These are phyloP conservation scores for Lasioglossum oenotherae DNA, from an alignment of 2,888 invertebrate species.

Conservation along the genomic window DNA sequence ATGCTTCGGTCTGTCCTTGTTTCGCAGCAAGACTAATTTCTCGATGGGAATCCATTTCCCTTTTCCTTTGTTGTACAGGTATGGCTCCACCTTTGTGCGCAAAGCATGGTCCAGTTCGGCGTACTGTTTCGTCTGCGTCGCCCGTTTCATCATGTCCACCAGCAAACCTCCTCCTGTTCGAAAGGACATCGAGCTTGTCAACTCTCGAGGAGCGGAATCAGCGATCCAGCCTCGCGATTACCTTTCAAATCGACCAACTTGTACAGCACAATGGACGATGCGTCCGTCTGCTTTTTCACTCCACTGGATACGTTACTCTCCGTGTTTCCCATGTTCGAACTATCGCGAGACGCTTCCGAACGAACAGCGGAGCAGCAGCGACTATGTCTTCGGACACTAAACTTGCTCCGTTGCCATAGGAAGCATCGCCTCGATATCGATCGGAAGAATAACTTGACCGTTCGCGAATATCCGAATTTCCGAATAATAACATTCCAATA, in stretches of 20 bases:
- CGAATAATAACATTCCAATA: no score
- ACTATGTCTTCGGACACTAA: background rate
- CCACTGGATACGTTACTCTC: slow-evolving; percentile 96
- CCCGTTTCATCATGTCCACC: slow-evolving; percentile 96
- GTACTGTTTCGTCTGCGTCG: slow-evolving; percentile 94
- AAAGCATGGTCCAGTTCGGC: slow-evolving; percentile 97
- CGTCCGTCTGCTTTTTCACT: slow-evolving; percentile 97
- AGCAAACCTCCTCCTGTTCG: slow-evolving; percentile 93
- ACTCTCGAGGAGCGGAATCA: background rate
- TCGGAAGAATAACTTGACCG: slow-evolving; percentile 33
- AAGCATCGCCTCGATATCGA: slow-evolving; percentile 54
- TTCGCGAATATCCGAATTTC: background rate
- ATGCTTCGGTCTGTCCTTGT: slow-evolving; percentile 93
- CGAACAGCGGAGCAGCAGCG: background rate
- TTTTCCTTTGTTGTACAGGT: slow-evolving; percentile 96
- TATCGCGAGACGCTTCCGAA: background rate
- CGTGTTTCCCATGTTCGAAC: slow-evolving; percentile 89
- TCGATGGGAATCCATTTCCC: slow-evolving; percentile 96
- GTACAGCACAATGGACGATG: slow-evolving; percentile 93
- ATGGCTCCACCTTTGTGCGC: slow-evolving; percentile 95
- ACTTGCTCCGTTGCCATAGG: slow-evolving; percentile 60
- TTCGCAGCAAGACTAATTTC: slow-evolving; percentile 93
- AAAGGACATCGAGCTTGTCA: background rate
- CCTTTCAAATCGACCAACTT: slow-evolving; percentile 96
- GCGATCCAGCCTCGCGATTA: slow-evolving; percentile 76